A percentile compares a stretch with the other conserved stretches of the same genome.
Evolutionary conservation across 2,113 vertebrate species (phyloP).

Genomic region (Microcebus murinus): DNA sequence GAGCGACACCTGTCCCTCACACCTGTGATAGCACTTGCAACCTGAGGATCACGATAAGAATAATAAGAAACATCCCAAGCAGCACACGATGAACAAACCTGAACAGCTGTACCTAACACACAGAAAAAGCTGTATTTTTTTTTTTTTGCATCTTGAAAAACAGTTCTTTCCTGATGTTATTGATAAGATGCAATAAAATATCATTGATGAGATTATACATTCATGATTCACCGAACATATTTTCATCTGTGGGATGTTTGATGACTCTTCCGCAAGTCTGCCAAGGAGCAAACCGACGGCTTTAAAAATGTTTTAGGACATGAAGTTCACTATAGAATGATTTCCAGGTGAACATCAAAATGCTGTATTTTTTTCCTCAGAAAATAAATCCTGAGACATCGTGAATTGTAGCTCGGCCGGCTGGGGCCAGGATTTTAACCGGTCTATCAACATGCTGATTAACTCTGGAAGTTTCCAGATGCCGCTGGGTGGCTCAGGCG

Average conservation of each 20-base stretch:
- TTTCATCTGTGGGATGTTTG: not conserved
- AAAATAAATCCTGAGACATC: conserved; percentile 40
- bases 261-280: not conserved
- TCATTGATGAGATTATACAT: not conserved
- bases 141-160: not conserved
- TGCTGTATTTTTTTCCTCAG: not conserved
- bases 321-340: not conserved
- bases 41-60: conserved; percentile 14
- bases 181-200: not conserved
- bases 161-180: not conserved
- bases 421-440: conserved; percentile 55
- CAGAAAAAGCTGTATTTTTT: not conserved
- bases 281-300: not conserved
- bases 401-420: conserved; percentile 18
- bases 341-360: not conserved
- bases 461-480: conserved; percentile 31
- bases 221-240: not conserved
- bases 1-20: not conserved
- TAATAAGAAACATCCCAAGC: not conserved
- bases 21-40: not conserved
- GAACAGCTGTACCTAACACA: not conserved
- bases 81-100: not conserved
- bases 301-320: conserved; percentile 1
- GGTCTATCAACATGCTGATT: conserved; percentile 61
- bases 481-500: not conserved